Base-by-base conservation (phyloP, 2,888 invertebrate species). In the Noctua janthe region DNA sequence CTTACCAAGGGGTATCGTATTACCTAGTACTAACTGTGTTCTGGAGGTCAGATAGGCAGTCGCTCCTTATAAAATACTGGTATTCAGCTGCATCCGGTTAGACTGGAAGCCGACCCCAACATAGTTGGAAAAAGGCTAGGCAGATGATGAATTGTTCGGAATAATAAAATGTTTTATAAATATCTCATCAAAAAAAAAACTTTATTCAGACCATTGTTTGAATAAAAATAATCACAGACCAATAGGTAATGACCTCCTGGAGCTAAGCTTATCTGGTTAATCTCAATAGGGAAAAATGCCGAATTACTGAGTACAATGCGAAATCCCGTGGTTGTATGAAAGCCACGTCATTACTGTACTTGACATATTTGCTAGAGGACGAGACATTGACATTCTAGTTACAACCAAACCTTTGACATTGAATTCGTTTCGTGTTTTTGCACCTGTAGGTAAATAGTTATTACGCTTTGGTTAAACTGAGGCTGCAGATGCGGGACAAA, bases 301-400 rank as follows among this genome's bases (percentile, higher is more conserved):
- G 81, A 84, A 87, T 79, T 47, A 81, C 75, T 75, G 35, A 15
- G 64, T 49, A 74, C 76, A 74, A 75, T 76, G 74, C 80, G 59
- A 84, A 87, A 82, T 85, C 82, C 87, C 72, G 72, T 81, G 75
- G 66, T 66, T 76, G 70, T 84, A 59, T 54, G 54, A 43, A 71
- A 39, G 20, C 13, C 35, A 74, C 85, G 83, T 86, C 85, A 86
- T 47, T 13, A 6, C 0, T 59, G 86, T 70, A 78, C 90, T 90
- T 89, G 90, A 90, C 90, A 90, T 76, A 71, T 82, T 81, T 87
- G 39, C 47, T 79, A 73, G 74, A 89, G 90, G 89, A 89, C 88
- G 62, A 54, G 64, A 47, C 85, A 82, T 87, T 89, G 85, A 82
- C 72, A 87, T 87, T 87, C 83, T 75, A 71, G 67, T 23, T 67